Conservation (phyloP, 1,140 invertebrate species). For the Dendrolimus punctatus region DNA sequence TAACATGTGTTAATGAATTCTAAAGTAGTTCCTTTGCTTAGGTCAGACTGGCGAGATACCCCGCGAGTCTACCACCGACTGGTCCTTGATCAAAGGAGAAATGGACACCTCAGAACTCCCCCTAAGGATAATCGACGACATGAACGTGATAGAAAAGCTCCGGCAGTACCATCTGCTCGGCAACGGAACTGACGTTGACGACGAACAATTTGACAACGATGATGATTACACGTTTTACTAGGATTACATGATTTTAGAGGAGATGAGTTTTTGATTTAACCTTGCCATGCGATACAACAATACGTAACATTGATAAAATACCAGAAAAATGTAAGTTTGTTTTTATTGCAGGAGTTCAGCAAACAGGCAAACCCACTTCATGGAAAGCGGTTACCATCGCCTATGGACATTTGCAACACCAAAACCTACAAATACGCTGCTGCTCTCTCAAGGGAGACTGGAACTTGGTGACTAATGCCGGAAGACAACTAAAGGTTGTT, state of each 20-base stretch:
- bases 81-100: constrained; percentile 33
- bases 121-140: constrained; percentile 25
- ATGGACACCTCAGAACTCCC: constrained; percentile 21
- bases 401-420: too few species aligned
- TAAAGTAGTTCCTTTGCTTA: constrained; percentile 12
- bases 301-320: too few species aligned
- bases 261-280: constrained; percentile 9
- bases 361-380: too few species aligned
- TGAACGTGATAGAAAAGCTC: constrained; percentile 37
- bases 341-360: too few species aligned
- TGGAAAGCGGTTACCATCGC: too few species aligned
- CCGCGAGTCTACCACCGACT: constrained; percentile 42
- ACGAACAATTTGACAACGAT: constrained; percentile 39
- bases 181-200: constrained; percentile 19
- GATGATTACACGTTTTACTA: constrained; percentile 57
- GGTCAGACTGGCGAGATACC: constrained; percentile 34
- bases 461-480: too few species aligned
- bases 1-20: too few species aligned
- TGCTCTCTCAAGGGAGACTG: too few species aligned
- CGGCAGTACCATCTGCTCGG: constrained; percentile 32
- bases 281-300: neutral
- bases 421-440: too few species aligned
- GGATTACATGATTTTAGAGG: constrained; percentile 23
- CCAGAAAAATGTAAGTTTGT: too few species aligned
- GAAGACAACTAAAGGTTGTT: too few species aligned